Evolutionary conservation across 1,140 invertebrate genomes (phyloP), one percentile per base, ranked within the genome.

Genomic region (Pogonognathellus flavescens): DNA sequence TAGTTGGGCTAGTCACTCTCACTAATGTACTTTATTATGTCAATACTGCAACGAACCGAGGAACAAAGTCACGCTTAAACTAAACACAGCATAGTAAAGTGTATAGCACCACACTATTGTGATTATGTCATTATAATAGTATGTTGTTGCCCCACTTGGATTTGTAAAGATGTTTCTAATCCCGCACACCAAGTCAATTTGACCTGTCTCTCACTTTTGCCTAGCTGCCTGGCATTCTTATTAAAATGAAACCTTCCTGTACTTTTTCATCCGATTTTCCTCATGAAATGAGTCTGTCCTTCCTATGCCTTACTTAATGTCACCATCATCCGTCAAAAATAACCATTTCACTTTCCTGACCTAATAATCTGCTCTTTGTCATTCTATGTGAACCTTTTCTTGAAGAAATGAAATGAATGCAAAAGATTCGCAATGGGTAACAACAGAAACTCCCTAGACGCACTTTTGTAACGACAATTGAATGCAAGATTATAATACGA

Each of bases 1-100:
- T 81, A 81, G 50, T 81, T 81, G 50, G 20, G 80, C 80, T 25
- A 55, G 80, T 81, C 22, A 76, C 31, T 76, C 14, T 49, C 80
- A 53, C 80, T 81, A 81, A 81, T 81, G 80, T 81, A 81, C 80
- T 53, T 81, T 81, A 81, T 53, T 55, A 55, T 81, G 80, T 81
- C 80, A 81, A 81, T 81, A 81, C 50, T 81, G 55, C 52, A 55
- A 81, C 53, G 52, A 81, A 50, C 25, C 25, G 70, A 76, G 41
- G n/a, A 76, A 76, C 70, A 76, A 76, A 76, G 70, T 49, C 14
- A 76, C 49, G 41, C 31, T 76, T 76, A 76, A 66, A 41, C 25
- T 41, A 76, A 76, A 76, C n/a, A 49, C 25, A 76, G 8, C 9
- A 50, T 50, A n/a, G 41, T 76, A 70, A 25, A 14, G 59, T 66